Conservation (phyloP, 2,888 invertebrate genomes). For the Agrotis clavis region DNA sequence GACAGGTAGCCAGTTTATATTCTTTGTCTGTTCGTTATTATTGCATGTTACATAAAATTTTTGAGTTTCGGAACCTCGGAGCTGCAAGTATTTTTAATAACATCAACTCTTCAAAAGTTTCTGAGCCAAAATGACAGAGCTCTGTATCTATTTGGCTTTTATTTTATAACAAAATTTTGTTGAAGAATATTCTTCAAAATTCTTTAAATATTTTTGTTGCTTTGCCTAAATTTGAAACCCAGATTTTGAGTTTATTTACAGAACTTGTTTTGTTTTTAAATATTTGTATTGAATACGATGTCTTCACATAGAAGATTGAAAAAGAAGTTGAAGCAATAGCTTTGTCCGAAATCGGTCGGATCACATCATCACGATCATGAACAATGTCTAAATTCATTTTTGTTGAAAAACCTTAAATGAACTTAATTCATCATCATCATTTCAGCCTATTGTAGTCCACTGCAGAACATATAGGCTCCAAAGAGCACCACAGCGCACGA, state of each 20-base stretch:
- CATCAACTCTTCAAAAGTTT: constrained; percentile 27
- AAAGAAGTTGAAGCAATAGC: too few species aligned
- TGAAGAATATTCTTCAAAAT: constrained; percentile 3
- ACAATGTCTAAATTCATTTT: too few species aligned
- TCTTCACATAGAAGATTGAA: too few species aligned
- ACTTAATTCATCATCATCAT: too few species aligned
- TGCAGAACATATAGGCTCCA: too few species aligned
- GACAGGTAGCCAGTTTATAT: constrained; percentile 34
- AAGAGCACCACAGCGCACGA: too few species aligned
- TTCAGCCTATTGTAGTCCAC: too few species aligned
- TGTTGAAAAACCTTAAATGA: too few species aligned
- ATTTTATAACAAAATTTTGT: constrained; percentile 6
- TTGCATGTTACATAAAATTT: constrained; percentile 41
- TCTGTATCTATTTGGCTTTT: constrained; percentile 4
- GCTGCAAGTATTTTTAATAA: constrained; percentile 48
- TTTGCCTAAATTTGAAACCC: background rate
- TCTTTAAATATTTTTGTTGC: constrained; percentile 8
- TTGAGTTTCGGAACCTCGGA: constrained; percentile 15
- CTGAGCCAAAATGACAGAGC: constrained; percentile 16
- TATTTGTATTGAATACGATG: background rate
- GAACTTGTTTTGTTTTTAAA: too few species aligned
- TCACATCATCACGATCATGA: too few species aligned
- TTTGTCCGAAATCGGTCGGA: too few species aligned
- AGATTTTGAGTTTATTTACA: background rate
- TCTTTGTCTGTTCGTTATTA: constrained; percentile 47